Evolutionary conservation across 2,888 invertebrate genomes (phyloP).

Genomic region (Anticlea derivata): DNA sequence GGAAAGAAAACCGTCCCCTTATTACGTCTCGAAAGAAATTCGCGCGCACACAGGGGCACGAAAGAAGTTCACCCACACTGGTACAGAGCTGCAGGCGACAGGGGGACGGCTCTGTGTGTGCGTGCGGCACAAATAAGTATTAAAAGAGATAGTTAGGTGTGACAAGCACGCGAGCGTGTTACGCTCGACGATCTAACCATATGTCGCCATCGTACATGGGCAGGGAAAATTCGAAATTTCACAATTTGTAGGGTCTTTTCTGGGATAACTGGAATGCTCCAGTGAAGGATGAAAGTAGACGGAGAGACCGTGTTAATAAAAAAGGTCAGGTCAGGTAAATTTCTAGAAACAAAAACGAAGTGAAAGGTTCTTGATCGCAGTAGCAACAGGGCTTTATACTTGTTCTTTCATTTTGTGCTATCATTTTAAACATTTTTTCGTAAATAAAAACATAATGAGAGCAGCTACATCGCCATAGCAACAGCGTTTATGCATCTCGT

Average conservation of each 20-base stretch:
- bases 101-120: slow-evolving; percentile 68
- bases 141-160: slow-evolving; percentile 82
- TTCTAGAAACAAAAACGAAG: too few relatives aligned
- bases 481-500: too few relatives aligned
- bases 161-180: slow-evolving; percentile 60
- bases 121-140: slow-evolving; percentile 77
- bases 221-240: slow-evolving; percentile 37
- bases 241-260: slow-evolving; percentile 32
- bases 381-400: too few relatives aligned
- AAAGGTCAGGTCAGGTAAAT: not conserved
- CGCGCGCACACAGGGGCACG: slow-evolving; percentile 75
- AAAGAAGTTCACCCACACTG: slow-evolving; percentile 80
- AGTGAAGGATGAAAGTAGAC: not conserved
- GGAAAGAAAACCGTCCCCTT: slow-evolving; percentile 83
- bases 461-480: too few relatives aligned
- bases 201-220: slow-evolving; percentile 48
- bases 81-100: slow-evolving; percentile 52
- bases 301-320: not conserved
- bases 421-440: too few relatives aligned
- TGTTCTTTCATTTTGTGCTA: too few relatives aligned
- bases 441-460: too few relatives aligned
- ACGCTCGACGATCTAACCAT: slow-evolving; percentile 51
- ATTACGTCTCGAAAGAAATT: slow-evolving; percentile 84
- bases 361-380: too few relatives aligned
- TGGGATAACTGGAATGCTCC: not conserved